These are phyloP conservation scores for Hofmannophila pseudospretella DNA, from an alignment of 2,888 invertebrate species.

Conservation along the genomic window DNA sequence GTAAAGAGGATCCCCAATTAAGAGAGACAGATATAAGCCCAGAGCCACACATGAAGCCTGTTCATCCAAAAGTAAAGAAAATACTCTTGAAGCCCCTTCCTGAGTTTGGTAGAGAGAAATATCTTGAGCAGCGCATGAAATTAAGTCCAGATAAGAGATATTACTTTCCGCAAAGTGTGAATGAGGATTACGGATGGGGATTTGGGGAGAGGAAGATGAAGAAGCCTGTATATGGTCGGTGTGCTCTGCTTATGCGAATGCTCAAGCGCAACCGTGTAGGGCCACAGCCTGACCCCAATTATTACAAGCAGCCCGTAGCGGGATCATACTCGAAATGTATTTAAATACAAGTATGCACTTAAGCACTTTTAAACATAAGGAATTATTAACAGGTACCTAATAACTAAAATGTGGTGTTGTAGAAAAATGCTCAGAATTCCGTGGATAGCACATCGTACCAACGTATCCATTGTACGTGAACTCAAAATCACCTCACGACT, in stretches of 20 bases:
- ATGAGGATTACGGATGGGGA: conserved; percentile 10
- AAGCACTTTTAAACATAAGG: too few relatives aligned
- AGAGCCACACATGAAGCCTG: not conserved
- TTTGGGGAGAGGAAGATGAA: not conserved
- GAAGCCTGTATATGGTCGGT: not conserved
- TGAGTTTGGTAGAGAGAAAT: not conserved
- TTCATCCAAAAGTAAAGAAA: not conserved
- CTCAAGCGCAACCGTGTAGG: not conserved
- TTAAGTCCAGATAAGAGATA: conserved; percentile 1
- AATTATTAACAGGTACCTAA: too few relatives aligned
- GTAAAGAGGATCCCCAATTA: not conserved
- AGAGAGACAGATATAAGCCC: not conserved
- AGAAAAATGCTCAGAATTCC: too few relatives aligned
- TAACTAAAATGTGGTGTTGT: too few relatives aligned
- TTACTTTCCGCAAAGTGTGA: conserved; percentile 5
- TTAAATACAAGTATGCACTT: not conserved
- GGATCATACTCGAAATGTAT: not conserved
- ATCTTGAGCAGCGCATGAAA: not conserved
- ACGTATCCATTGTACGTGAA: too few relatives aligned
- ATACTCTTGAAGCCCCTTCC: not conserved
- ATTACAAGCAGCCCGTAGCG: not conserved
- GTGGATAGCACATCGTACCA: too few relatives aligned
- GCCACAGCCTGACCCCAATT: not conserved
- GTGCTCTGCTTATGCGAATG: too few relatives aligned
- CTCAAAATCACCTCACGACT: too few relatives aligned